These are phyloP conservation scores for Falco biarmicus DNA, from an alignment of 2,797 vertebrate genomes.

Conservation along the genomic window DNA sequence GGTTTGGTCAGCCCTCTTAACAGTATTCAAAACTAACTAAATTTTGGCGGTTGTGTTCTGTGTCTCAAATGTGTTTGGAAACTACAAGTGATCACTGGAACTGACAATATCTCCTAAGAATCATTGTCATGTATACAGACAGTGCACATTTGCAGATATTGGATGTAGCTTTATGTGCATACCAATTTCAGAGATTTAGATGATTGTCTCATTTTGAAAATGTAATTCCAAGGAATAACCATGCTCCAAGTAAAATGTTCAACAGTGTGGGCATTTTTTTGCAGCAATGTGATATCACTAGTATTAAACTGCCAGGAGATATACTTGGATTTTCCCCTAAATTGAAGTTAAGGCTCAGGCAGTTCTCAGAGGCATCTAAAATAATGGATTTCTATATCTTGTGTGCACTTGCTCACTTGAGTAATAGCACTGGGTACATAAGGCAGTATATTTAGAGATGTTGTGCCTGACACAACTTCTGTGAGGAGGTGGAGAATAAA, in stretches of 20 bases:
- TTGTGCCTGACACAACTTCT: background rate
- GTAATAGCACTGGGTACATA: background rate
- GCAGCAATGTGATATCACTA: background rate
- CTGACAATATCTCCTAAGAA: background rate
- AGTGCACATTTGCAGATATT: background rate
- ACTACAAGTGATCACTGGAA: background rate
- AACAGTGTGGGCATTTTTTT: background rate
- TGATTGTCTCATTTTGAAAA: background rate
- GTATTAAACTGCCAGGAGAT: background rate
- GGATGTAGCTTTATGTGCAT: background rate
- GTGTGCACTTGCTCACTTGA: background rate
- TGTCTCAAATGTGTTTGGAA: background rate
- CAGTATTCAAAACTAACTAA: background rate
- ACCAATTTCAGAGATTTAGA: background rate
- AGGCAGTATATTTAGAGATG: background rate
- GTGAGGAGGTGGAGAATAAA: background rate
- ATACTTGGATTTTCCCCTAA: background rate
- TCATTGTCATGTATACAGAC: background rate
- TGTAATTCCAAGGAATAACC: background rate
- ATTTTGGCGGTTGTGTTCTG: background rate
- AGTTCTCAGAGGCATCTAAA: background rate
- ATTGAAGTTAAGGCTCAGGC: background rate
- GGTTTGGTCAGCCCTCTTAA: background rate
- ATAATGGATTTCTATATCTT: constrained; percentile 15
- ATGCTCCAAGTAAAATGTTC: background rate